phyloP scores from a whole-genome alignment of 2,888 invertebrate species.

The Pyralis farinalis region DNA sequence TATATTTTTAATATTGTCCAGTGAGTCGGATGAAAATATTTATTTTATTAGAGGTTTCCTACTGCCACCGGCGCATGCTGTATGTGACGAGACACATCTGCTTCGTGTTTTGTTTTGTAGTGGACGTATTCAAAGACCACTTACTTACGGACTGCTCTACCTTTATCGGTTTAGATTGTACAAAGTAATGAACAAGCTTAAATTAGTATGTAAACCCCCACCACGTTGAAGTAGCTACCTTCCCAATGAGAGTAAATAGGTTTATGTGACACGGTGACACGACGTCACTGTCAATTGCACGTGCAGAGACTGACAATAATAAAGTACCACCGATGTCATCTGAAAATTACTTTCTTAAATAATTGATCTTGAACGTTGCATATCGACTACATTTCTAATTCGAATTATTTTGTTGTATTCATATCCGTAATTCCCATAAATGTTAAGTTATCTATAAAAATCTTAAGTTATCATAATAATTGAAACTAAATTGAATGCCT shows the following conservation, averaged over 20 bases:
- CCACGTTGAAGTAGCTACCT: constrained; percentile 42
- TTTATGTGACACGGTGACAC: constrained; percentile 44
- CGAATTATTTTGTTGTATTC: constrained; percentile 72
- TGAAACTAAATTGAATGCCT: constrained; percentile 58
- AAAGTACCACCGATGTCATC: constrained; percentile 74
- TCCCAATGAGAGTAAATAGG: constrained; percentile 34
- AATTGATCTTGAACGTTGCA: constrained; percentile 77
- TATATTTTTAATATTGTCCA: constrained; percentile 81
- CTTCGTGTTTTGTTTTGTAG: constrained; percentile 61
- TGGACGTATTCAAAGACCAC: constrained; percentile 38
- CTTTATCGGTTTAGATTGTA: constrained; percentile 48
- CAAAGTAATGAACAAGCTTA: constrained; percentile 56
- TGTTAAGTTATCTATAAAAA: constrained; percentile 60
- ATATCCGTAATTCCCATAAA: constrained; percentile 66
- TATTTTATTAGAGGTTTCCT: constrained; percentile 77
- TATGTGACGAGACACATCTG: constrained; percentile 62
- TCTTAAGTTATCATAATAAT: constrained; percentile 68
- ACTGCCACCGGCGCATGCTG: constrained; percentile 65
- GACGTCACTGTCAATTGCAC: constrained; percentile 28
- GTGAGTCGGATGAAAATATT: constrained; percentile 79
- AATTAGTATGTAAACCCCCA: constrained; percentile 52
- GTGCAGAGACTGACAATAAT: constrained; percentile 54
- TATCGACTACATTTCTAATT: constrained; percentile 78
- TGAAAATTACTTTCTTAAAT: constrained; percentile 48
- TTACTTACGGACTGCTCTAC: constrained; percentile 34